Base-by-base conservation (phyloP, 2,888 invertebrate species). In the Tachystola acroxantha region DNA sequence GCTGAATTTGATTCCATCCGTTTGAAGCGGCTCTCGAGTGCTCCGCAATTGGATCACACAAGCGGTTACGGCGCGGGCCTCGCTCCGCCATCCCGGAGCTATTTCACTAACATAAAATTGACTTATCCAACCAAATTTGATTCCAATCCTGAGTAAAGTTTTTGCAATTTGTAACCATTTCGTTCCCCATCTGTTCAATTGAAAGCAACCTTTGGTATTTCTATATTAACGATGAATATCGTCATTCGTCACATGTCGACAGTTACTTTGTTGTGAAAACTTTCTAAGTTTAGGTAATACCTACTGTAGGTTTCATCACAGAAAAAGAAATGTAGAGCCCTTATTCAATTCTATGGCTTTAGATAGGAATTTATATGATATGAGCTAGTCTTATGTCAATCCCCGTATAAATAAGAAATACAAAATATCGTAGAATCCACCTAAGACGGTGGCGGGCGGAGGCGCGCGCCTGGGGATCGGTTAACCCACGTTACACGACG, bases 11-110 rank as follows among this genome's bases (percentile, higher is more conserved):
- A 80, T 80, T 77, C 59, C 62, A 50, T 63, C 57, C 61, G 60
- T 64, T 66, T 57, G 55, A 56, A 62, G 55, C 58, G 55, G 59
- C 58, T 57, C 54, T 48, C 54, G 58, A 61, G 48, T 46, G 48
- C 28, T 45, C 69, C 72, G 66, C 77, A 86, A 86, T 86, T 75
- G 73, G 77, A 86, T 86, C 82, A 80, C 81, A 76, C 75, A 65
- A 75, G 68, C 73, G 74, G 78, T 72, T 73, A 65, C 74, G 53
- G 48, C 44, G 43, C 50, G 43, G 58, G 57, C 60, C 60, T 9
- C 19, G 9, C 10, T 59, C 10, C 19, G 9, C 10, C 32, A 6
- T 11, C 9, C 25, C 29, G 13, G 48, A 67, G 68, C 62, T 74
- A 75, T 74, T 75, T 67, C 68, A 60, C 65, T 67, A 62, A n/a